Conservation (phyloP, 2,797 vertebrate genomes). For the Sphenopsis melanotis region DNA sequence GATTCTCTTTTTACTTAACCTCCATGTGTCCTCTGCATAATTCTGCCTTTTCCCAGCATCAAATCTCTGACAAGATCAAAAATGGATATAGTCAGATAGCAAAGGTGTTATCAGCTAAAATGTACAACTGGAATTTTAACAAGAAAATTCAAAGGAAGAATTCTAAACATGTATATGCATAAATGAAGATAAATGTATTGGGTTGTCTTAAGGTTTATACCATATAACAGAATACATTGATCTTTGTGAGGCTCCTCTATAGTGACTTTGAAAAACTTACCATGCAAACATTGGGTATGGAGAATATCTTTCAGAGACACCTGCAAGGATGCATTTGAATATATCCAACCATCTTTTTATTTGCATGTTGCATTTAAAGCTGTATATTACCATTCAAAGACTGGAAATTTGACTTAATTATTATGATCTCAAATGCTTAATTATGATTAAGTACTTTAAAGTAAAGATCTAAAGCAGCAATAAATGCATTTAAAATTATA, state of each 20-base stretch:
- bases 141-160: constrained; percentile 24
- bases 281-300: neutral
- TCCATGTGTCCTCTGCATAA: constrained; percentile 2
- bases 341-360: neutral
- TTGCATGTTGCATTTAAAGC: neutral
- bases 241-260: neutral
- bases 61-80: constrained; percentile 40
- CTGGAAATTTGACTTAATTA: neutral
- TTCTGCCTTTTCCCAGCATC: constrained; percentile 1
- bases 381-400: neutral
- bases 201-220: neutral
- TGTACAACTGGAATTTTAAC: constrained; percentile 40
- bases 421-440: neutral
- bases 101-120: constrained; percentile 8
- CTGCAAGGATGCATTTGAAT: neutral
- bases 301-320: neutral
- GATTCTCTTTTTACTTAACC: constrained; percentile 28
- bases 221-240: neutral
- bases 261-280: neutral
- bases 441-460: neutral
- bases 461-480: neutral
- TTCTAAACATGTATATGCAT: constrained; percentile 12
- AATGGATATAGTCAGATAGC: constrained; percentile 37
- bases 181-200: constrained; percentile 14
- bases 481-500: neutral